Conservation (phyloP, 2,113 vertebrate genomes). For the Lucifuga dentata region DNA sequence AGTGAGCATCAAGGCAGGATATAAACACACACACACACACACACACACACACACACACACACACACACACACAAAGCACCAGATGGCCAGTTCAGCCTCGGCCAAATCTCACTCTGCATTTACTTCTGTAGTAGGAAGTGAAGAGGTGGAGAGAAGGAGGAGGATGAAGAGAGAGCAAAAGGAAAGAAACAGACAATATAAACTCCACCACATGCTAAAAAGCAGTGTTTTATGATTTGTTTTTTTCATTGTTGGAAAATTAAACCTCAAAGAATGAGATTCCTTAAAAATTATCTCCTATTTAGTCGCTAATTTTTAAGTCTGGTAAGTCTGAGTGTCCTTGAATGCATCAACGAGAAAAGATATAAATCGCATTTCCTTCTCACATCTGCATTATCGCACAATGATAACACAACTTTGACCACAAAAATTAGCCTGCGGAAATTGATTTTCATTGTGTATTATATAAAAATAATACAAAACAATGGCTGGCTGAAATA, state of each 20-base stretch:
- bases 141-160: slow-evolving; percentile 15
- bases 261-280: slow-evolving; percentile 25
- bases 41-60: slow-evolving; percentile 29
- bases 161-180: neutral
- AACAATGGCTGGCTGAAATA: too few species aligned
- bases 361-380: neutral
- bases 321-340: too few species aligned
- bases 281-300: too few species aligned
- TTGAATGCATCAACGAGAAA: too few species aligned
- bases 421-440: too few species aligned
- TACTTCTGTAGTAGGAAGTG: slow-evolving; percentile 42
- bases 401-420: too few species aligned
- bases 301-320: too few species aligned
- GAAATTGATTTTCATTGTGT: too few species aligned
- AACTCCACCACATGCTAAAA: neutral
- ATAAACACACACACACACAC: slow-evolving; percentile 30
- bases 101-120: slow-evolving; percentile 60
- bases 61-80: slow-evolving; percentile 42
- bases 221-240: too few species aligned
- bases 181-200: neutral
- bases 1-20: neutral
- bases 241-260: neutral
- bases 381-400: slow-evolving; percentile 24
- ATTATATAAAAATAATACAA: too few species aligned
- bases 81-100: slow-evolving; percentile 57